phyloP scores from a whole-genome alignment of 2,797 vertebrate genomes.

The Leptodactylus fallax region DNA sequence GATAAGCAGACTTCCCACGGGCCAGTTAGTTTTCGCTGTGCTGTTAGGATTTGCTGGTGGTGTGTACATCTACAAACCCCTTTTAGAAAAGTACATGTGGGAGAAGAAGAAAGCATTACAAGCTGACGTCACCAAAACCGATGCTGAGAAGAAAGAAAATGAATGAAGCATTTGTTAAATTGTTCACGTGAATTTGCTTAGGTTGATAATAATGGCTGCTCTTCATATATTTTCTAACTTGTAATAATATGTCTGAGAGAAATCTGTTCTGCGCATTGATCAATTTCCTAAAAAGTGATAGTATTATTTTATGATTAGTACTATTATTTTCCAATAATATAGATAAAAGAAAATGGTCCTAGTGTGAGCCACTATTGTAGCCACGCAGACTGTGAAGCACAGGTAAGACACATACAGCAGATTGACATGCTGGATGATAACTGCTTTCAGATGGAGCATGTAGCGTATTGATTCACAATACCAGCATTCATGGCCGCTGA shows the following conservation, averaged over 20 bases:
- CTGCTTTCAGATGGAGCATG: no score
- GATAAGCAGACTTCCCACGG: slow-evolving; percentile 75
- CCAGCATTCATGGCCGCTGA: no score
- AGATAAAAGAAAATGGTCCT: no score
- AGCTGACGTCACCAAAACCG: slow-evolving; percentile 56
- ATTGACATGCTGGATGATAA: no score
- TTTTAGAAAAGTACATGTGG: slow-evolving; percentile 74
- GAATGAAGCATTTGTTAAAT: slow-evolving; percentile 40
- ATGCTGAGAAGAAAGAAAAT: slow-evolving; percentile 65
- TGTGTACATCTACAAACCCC: slow-evolving; percentile 87
- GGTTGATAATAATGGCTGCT: neutral
- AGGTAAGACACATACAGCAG: no score
- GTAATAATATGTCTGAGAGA: neutral
- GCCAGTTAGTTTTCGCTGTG: slow-evolving; percentile 76
- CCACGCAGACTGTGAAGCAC: no score
- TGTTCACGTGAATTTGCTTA: neutral
- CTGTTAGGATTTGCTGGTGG: slow-evolving; percentile 84
- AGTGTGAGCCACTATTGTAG: no score
- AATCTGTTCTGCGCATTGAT: no score
- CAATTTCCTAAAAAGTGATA: no score
- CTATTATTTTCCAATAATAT: no score
- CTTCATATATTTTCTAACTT: neutral
- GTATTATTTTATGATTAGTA: no score
- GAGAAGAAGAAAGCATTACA: slow-evolving; percentile 66
- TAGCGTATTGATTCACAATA: no score